Percentiles rank a stretch among this genome's conserved stretches.
Conservation (phyloP, 2,888 invertebrate genomes). For the Sminthurides aquaticus region DNA sequence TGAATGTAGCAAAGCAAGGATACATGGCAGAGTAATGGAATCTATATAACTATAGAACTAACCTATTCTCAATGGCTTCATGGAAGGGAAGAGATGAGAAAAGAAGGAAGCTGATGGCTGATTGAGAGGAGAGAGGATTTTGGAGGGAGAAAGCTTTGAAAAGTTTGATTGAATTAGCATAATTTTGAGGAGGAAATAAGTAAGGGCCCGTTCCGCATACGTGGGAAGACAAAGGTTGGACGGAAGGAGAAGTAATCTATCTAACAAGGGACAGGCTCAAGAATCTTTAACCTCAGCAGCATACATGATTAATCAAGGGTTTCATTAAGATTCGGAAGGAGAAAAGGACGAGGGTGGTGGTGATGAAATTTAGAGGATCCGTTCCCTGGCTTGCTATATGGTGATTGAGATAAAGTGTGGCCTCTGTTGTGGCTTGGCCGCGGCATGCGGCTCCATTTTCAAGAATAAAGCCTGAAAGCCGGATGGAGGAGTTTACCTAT, state of each 20-base stretch:
- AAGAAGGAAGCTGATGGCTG: too few relatives aligned
- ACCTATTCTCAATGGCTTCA: too few relatives aligned
- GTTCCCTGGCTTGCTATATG: too few relatives aligned
- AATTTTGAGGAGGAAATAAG: constrained; percentile 3
- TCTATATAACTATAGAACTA: too few relatives aligned
- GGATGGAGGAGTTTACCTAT: too few relatives aligned
- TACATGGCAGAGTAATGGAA: not conserved
- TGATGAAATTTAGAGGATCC: too few relatives aligned
- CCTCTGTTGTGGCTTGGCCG: not conserved
- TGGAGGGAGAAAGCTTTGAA: not conserved
- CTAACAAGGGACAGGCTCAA: not conserved
- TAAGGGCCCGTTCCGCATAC: not conserved
- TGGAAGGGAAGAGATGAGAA: too few relatives aligned
- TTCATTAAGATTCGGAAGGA: constrained; percentile 5
- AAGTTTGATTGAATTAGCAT: constrained; percentile 6
- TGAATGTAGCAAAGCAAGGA: not conserved
- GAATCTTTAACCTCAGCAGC: constrained; percentile 7
- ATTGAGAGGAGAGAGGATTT: not conserved
- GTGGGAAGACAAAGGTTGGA: not conserved
- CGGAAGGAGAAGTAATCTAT: not conserved
- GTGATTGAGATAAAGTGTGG: not conserved
- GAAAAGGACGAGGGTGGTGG: not conserved
- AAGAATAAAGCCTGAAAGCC: not conserved
- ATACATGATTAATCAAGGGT: constrained; percentile 9
- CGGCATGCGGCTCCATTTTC: not conserved